Evolutionary conservation across 2,797 vertebrate genomes (phyloP), one percentile per base, ranked within the genome.

Genomic region (Enteromius afrohamiltoni): DNA sequence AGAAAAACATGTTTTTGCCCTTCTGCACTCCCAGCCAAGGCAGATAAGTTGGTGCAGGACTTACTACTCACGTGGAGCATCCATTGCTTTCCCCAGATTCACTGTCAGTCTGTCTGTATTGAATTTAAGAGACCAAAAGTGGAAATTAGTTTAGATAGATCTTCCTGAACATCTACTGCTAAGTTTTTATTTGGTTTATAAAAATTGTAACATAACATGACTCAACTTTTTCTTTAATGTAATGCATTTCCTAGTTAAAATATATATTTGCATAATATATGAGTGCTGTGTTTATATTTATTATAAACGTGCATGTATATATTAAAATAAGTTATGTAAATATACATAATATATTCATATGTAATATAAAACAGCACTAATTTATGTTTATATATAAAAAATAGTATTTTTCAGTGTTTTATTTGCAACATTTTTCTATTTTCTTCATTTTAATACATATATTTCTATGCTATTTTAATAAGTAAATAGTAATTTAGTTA

Each of bases 1-100:
- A 29, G 51, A 65, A 79, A 77, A 40, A 65, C 71, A 65, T 80
- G 81, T 79, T 85, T 64, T 81, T 83, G 84, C 76, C 85, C 85
- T 85, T 77, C 80, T 75, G 65, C 19, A 14, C 79, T 77, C 86
- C 21, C 53, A 76, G 40, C 31, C 84, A 83, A 79, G 34, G 85
- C 85, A 78, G 77, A 87, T 78, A 77, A 86, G 75, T 76, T 42
- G 26, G 37, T 49, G 85, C 45, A 71, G 70, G 83, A 67, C 67
- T 68, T 79, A 7, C 26, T 31, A 17, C 62, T 89, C 89, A 88
- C 87, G 80, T 34, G 4, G 62, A 65, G 60, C 29, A 37, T 67
- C 34, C 62, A 69, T 68, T 77, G 64, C 64, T 69, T 58, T 77
- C 37, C 7, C 67, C 7, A 34, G 37, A 60, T 58, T 68, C 11